These are phyloP conservation scores for Bradypus variegatus DNA, from an alignment of 2,797 vertebrate genomes.

Conservation along the genomic window DNA sequence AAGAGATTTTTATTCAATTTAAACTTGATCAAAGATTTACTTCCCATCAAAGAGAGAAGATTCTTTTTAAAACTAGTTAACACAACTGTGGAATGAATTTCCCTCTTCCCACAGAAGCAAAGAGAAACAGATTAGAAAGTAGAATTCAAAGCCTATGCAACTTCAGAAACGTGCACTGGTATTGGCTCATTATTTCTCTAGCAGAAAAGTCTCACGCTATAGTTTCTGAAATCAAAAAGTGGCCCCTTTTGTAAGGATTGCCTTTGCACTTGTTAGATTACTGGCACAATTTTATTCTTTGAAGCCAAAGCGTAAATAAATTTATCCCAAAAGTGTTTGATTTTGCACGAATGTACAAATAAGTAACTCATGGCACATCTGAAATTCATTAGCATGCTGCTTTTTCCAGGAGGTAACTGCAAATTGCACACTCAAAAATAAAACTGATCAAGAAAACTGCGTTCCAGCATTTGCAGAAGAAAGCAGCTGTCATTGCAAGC, in stretches of 20 bases:
- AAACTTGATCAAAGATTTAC: conserved; percentile 52
- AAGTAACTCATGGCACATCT: conserved; percentile 54
- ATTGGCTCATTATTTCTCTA: conserved; percentile 44
- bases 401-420: conserved; percentile 56
- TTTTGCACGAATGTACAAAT: conserved; percentile 53
- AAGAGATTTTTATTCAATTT: conserved; percentile 47
- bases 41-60: conserved; percentile 35
- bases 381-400: conserved; percentile 48
- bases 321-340: conserved; percentile 58
- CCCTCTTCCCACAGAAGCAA: background rate
- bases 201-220: conserved; percentile 40
- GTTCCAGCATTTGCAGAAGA: conserved; percentile 40
- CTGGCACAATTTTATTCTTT: conserved; percentile 58
- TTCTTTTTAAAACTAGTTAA: conserved; percentile 59
- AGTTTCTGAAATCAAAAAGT: conserved; percentile 49
- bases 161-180: conserved; percentile 42
- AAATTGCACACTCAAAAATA: conserved; percentile 46
- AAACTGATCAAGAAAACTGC: conserved; percentile 42
- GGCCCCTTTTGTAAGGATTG: conserved; percentile 20
- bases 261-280: conserved; percentile 61
- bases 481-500: conserved; percentile 13
- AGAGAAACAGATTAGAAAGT: background rate
- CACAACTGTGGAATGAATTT: conserved; percentile 30
- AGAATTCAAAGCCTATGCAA: conserved; percentile 50
- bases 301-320: conserved; percentile 60